These are phyloP conservation scores for Macrobrachium rosenbergii DNA, from an alignment of 1,140 invertebrate species.

Conservation along the genomic window DNA sequence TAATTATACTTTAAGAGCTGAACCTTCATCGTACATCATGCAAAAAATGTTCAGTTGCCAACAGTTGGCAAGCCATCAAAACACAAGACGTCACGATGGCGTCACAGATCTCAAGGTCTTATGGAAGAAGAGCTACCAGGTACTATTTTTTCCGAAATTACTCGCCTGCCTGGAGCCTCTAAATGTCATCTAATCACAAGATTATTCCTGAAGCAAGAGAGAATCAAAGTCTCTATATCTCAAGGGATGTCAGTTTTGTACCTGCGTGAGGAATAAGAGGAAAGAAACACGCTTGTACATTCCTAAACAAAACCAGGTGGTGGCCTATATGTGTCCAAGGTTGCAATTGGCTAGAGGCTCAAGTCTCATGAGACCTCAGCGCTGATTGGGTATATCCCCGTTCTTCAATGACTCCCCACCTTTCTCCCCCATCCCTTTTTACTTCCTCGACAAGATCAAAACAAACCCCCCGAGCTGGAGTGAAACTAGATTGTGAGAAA, in stretches of 20 bases:
- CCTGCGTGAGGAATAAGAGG: neutral
- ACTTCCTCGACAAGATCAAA: slow-evolving; percentile 60
- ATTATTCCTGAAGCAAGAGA: no score
- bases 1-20: no score
- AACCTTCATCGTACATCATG: no score
- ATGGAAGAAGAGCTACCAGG: slow-evolving; percentile 5
- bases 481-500: slow-evolving; percentile 50
- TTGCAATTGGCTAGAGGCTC: slow-evolving; percentile 21
- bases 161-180: no score
- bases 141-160: neutral
- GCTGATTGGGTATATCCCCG: slow-evolving; percentile 27
- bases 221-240: no score
- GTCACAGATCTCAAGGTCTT: slow-evolving; percentile 57
- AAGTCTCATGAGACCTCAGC: neutral
- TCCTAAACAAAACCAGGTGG: slow-evolving; percentile 40
- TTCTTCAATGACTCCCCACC: slow-evolving; percentile 29
- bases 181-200: no score
- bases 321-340: slow-evolving; percentile 8
- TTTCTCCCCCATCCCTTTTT: slow-evolving; percentile 9
- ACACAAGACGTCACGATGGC: slow-evolving; percentile 52
- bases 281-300: neutral
- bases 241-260: no score
- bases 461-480: slow-evolving; percentile 44
- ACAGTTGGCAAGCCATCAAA: slow-evolving; percentile 51
- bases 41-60: no score